A percentile compares a stretch with the other conserved stretches of the same genome.
Conservation (phyloP, 2,888 invertebrate species). For the Coecobrya sp. region DNA sequence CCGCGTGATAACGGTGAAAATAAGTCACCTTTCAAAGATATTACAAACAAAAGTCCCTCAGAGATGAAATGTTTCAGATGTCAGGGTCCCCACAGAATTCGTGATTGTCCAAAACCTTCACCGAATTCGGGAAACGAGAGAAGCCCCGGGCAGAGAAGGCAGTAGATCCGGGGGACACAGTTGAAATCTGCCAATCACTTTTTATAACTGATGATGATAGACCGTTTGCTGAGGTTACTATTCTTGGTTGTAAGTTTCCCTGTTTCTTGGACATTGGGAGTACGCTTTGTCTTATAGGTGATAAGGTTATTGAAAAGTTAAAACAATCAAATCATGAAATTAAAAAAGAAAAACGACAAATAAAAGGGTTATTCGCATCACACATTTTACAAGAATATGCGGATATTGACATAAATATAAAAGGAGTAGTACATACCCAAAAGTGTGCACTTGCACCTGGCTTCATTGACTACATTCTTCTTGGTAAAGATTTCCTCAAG, state of each 20-base stretch:
- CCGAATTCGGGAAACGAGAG: slow-evolving; percentile 14
- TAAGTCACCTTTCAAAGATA: background rate
- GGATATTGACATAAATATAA: background rate
- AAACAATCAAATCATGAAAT: background rate
- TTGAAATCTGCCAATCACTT: background rate
- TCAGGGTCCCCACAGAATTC: background rate
- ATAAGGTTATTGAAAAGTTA: background rate
- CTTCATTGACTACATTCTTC: background rate
- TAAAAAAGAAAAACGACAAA: background rate
- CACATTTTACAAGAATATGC: background rate
- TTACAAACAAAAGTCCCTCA: background rate
- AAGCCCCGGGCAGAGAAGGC: background rate
- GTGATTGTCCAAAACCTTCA: background rate
- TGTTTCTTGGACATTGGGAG: background rate
- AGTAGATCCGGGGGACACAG: background rate
- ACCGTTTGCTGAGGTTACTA: background rate
- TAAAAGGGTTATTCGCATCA: background rate
- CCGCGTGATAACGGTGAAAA: no score
- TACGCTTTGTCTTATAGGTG: background rate
- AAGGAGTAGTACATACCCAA: background rate
- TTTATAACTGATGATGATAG: background rate
- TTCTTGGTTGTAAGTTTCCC: background rate
- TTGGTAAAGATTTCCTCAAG: slow-evolving; percentile 1
- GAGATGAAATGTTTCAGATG: background rate
- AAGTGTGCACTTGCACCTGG: slow-evolving; percentile 11